A percentile compares a stretch with the other conserved stretches of the same genome.
Evolutionary conservation across 2,888 invertebrate genomes (phyloP).

Genomic region (Lapara coniferarum): DNA sequence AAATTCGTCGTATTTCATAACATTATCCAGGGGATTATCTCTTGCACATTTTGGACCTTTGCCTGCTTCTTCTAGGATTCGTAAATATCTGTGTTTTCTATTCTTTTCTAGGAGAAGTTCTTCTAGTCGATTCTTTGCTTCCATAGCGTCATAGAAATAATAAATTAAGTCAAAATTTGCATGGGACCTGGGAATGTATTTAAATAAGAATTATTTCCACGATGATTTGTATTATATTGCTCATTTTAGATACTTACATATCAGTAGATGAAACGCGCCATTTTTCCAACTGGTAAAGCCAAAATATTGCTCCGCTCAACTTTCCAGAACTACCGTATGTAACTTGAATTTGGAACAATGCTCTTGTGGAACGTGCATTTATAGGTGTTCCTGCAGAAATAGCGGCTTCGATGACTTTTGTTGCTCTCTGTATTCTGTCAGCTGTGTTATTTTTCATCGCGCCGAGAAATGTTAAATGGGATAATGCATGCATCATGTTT

Average conservation of each 20-base stretch:
- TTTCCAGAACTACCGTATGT: constrained; percentile 94
- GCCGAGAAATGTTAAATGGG: constrained; percentile 92
- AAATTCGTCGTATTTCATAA: constrained; percentile 85
- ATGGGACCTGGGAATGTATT: constrained; percentile 85
- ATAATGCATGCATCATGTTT: constrained; percentile 89
- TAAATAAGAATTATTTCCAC: background rate
- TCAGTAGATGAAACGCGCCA: constrained; percentile 92
- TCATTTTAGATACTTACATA: constrained; percentile 80
- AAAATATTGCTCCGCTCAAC: constrained; percentile 94
- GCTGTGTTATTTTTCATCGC: constrained; percentile 87
- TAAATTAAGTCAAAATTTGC: constrained; percentile 96
- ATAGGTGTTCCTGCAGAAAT: constrained; percentile 93
- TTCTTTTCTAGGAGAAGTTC: constrained; percentile 87
- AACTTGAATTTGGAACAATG: constrained; percentile 90
- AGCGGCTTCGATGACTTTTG: constrained; percentile 89
- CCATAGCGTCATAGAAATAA: constrained; percentile 94
- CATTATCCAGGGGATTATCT: constrained; percentile 86
- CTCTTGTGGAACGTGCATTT: constrained; percentile 93
- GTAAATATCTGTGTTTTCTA: constrained; percentile 89
- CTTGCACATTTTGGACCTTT: constrained; percentile 85
- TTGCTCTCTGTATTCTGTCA: constrained; percentile 86
- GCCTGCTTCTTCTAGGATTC: constrained; percentile 83
- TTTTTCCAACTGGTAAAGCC: constrained; percentile 94
- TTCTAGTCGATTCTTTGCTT: constrained; percentile 85
- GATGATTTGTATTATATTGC: background rate